Base-by-base conservation (phyloP, 92 coral and sea anemone genomes). In the Heliopora coerulea region DNA sequence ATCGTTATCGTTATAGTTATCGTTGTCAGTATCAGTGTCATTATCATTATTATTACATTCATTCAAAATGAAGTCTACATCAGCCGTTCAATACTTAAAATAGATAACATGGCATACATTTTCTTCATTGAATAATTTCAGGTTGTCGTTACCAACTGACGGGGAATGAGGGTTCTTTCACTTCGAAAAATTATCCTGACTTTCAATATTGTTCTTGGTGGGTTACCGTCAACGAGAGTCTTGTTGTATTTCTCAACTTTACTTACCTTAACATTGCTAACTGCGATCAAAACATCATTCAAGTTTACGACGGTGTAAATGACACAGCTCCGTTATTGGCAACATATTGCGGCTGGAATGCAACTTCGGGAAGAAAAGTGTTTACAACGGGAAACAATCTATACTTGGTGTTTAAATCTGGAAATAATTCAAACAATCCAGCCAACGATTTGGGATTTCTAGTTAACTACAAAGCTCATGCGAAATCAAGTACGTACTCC, bases 391-490 rank as follows among this genome's bases (percentile, higher is more conserved):
- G 34, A 11, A 70, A 70, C 58, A 20, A 32, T 19, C 12, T 54
- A 12, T 32, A n/a, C 50, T 31, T 70, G 52, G 61, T 54, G 33
- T 41, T 70, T 24, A 70, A 31, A 70, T 70, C 77, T 6, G 74
- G 74, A 14, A 33, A 67, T 35, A 67, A 67, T 30, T 17, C 25
- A 26, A 35, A 8, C 1, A n/a, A 54, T 31, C 30, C 58, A 2
- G 19, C 49, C 29, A 20, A 20, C 31, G 10, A 23, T 1, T 7
- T 52, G 5, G 62, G 77, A 52, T 54, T 70, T 35, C 26, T 27
- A 18, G 77, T 63, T 20, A 35, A 52, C 12, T 70, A 70, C 37
- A 17, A 46, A 61, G 42, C 29, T 30, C 29, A 59, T 3, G 29
- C 1, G 29, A 15, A 21, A 27, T 34, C 35, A 59, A 27, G 64